Percentiles rank a stretch among this genome's conserved stretches.
Evolutionary conservation across 1,140 invertebrate species (phyloP).

Genomic region (Aphelinus certus): DNA sequence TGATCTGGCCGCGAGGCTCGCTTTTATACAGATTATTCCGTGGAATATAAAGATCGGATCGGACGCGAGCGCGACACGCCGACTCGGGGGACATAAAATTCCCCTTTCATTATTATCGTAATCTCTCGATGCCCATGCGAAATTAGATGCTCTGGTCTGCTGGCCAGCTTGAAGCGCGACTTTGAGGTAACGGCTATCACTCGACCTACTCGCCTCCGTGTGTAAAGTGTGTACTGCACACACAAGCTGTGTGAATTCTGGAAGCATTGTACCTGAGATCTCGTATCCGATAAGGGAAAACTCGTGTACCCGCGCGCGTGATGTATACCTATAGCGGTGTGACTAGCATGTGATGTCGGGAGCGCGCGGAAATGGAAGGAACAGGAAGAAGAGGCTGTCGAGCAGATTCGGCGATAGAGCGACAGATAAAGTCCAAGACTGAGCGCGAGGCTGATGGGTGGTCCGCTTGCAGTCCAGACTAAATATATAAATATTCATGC

Average conservation of each 20-base stretch:
- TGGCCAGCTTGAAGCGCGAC: slow-evolving; percentile 27
- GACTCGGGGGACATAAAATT: slow-evolving; percentile 32
- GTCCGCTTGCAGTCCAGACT: no score
- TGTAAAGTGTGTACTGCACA: neutral
- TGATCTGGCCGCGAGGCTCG: slow-evolving; percentile 7
- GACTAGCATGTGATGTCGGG: neutral
- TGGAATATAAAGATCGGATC: slow-evolving; percentile 24
- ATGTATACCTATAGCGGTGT: no score
- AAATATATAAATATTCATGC: no score
- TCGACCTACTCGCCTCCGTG: slow-evolving; percentile 14
- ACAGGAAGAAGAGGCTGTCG: no score
- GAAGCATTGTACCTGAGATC: slow-evolving; percentile 3
- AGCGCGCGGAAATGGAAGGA: neutral
- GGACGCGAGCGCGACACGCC: neutral
- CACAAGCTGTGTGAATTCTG: neutral
- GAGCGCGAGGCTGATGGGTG: no score
- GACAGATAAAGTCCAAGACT: no score
- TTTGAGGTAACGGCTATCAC: slow-evolving; percentile 18
- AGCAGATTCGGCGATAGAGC: no score
- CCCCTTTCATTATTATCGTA: slow-evolving; percentile 30
- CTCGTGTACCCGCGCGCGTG: neutral
- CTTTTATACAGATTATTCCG: slow-evolving; percentile 20
- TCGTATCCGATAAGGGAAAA: slow-evolving; percentile 3
- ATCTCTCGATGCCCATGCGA: slow-evolving; percentile 33
- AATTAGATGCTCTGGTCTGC: slow-evolving; percentile 32